A percentile compares a stretch with the other conserved stretches of the same genome.
These are phyloP conservation scores for Teleopsis dalmanni DNA, from an alignment of 1,140 invertebrate genomes.

Conservation along the genomic window DNA sequence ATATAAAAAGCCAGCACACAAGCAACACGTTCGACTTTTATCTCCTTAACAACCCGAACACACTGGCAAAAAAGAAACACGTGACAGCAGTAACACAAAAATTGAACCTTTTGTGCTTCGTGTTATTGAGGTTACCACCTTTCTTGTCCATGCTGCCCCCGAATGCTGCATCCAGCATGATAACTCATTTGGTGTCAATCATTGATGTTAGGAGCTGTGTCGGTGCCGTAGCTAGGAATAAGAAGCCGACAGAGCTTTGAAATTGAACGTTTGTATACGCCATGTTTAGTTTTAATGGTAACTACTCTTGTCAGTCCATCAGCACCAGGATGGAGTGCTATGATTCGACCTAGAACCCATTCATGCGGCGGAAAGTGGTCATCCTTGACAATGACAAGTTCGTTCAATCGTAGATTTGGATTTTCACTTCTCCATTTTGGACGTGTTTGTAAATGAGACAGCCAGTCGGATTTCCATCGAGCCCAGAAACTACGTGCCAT, in stretches of 20 bases:
- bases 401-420: background rate
- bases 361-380: background rate
- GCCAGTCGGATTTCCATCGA: conserved; percentile 25
- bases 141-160: too few relatives aligned
- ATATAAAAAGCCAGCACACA: too few relatives aligned
- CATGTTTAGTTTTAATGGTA: background rate
- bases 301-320: background rate
- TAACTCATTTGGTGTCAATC: too few relatives aligned
- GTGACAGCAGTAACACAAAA: too few relatives aligned
- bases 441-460: conserved; percentile 15
- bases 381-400: background rate
- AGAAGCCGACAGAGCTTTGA: background rate
- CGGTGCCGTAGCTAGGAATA: too few relatives aligned
- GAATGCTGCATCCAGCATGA: too few relatives aligned
- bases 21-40: too few relatives aligned
- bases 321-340: background rate
- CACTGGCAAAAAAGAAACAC: too few relatives aligned
- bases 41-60: too few relatives aligned
- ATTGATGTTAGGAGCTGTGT: too few relatives aligned
- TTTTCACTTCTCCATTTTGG: conserved; percentile 13
- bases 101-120: too few relatives aligned
- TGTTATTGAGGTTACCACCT: too few relatives aligned
- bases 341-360: background rate
- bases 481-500: conserved; percentile 22
- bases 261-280: background rate